Conservation (phyloP, 2,888 invertebrate species). For the Drosophila dives region DNA sequence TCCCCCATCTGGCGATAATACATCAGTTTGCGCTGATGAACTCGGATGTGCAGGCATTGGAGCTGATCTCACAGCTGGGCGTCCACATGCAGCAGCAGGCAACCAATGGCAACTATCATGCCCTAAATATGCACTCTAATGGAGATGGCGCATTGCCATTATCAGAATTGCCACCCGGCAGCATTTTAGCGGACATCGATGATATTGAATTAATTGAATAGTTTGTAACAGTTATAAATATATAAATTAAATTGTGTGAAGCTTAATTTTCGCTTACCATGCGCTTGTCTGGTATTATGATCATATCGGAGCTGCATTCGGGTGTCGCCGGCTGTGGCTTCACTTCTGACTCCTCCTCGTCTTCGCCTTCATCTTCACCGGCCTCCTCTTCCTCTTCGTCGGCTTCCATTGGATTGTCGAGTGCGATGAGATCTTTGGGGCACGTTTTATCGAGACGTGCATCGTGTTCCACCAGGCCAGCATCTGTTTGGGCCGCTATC, state of each 20-base stretch:
- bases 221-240: constrained; percentile 1
- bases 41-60: constrained; percentile 79
- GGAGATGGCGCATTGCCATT: constrained; percentile 21
- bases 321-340: constrained; percentile 73
- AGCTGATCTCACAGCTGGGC: constrained; percentile 80
- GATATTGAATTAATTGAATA: constrained; percentile 82
- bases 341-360: constrained; percentile 58
- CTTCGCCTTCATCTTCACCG: constrained; percentile 25
- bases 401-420: constrained; percentile 71
- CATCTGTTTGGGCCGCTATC: constrained; percentile 50
- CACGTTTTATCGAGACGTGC: constrained; percentile 48
- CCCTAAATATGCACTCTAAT: constrained; percentile 66
- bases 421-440: constrained; percentile 63
- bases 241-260: background rate
- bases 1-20: constrained; percentile 81
- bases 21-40: constrained; percentile 82
- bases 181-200: constrained; percentile 78
- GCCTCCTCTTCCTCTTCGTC: constrained; percentile 55
- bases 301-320: constrained; percentile 70
- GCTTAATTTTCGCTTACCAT: constrained; percentile 67
- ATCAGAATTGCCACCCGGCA: constrained; percentile 60
- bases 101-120: constrained; percentile 73
- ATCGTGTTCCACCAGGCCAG: constrained; percentile 66
- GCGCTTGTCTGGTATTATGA: constrained; percentile 74
- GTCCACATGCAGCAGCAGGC: constrained; percentile 82